phyloP scores from a whole-genome alignment of 2,113 vertebrate genomes.

The Tonatia bakeri region DNA sequence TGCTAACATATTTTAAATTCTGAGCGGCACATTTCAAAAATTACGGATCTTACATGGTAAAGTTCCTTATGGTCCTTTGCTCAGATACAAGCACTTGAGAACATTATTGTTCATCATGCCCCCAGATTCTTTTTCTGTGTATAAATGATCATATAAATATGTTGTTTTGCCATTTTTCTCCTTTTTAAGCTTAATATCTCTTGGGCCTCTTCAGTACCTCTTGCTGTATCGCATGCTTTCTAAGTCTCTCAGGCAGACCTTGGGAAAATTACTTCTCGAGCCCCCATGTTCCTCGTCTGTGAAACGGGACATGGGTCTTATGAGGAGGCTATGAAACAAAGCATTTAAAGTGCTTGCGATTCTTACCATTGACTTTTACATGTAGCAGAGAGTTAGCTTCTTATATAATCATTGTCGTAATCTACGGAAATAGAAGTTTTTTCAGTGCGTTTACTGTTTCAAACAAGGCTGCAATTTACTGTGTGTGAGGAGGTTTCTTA shows the following conservation, averaged over 20 bases:
- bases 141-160: not conserved
- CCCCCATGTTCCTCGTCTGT: not conserved
- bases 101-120: not conserved
- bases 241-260: not conserved
- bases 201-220: not conserved
- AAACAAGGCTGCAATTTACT: not conserved
- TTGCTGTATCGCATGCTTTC: not conserved
- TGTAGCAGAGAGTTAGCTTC: not conserved
- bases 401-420: not conserved
- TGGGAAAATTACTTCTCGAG: not conserved
- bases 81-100: not conserved
- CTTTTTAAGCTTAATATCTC: not conserved
- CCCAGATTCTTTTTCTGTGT: not conserved
- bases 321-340: not conserved
- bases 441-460: not conserved
- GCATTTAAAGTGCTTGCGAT: not conserved
- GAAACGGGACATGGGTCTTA: not conserved
- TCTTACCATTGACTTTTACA: not conserved
- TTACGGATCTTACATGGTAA: not conserved
- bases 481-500: not conserved
- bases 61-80: not conserved
- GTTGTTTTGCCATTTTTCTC: not conserved
- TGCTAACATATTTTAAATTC: slow-evolving; percentile 30
- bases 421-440: not conserved
- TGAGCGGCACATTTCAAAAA: not conserved